These are phyloP conservation scores for Denticeps clupeoides DNA, from an alignment of 2,797 vertebrate genomes.

Conservation along the genomic window DNA sequence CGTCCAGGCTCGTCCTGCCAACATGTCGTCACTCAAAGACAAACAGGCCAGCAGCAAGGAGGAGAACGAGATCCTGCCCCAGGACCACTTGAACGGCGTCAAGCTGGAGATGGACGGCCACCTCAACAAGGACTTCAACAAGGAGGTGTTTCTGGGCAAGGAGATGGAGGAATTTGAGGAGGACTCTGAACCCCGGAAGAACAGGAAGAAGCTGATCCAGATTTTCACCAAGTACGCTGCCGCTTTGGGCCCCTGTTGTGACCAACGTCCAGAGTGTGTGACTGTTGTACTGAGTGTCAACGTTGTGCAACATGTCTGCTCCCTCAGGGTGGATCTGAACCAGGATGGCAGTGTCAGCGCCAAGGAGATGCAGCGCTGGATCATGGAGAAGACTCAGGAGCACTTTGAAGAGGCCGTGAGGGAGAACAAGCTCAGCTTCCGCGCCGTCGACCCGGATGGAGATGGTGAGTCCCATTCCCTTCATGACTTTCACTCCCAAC, in stretches of 20 bases:
- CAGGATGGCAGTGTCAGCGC: conserved; percentile 77
- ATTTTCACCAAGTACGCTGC: conserved; percentile 86
- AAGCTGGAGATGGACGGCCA: conserved; percentile 91
- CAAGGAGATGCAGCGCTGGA: conserved; percentile 95
- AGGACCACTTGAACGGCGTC: conserved; percentile 84
- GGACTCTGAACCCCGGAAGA: conserved; percentile 77
- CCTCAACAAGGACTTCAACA: conserved; percentile 91
- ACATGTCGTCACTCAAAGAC: conserved; percentile 71
- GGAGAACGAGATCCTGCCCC: conserved; percentile 83
- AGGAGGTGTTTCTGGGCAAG: conserved; percentile 91
- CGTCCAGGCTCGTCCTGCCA: conserved; percentile 73
- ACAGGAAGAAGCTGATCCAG: conserved; percentile 78
- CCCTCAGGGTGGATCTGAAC: conserved; percentile 78
- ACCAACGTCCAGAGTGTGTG: neutral
- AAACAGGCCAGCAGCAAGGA: conserved; percentile 55
- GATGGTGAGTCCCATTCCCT: too few species aligned
- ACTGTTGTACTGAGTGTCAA: too few species aligned
- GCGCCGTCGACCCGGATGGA: conserved; percentile 81
- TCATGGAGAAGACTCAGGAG: conserved; percentile 93
- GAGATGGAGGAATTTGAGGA: conserved; percentile 88
- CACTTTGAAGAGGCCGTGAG: conserved; percentile 85
- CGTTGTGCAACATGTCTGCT: too few species aligned
- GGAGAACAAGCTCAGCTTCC: conserved; percentile 87
- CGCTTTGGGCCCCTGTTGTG: neutral
- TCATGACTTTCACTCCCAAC: too few species aligned